Percentiles rank a stretch among this genome's conserved stretches.
These are phyloP conservation scores for Platycheirus albimanus DNA, from an alignment of 2,888 invertebrate species.

Conservation along the genomic window DNA sequence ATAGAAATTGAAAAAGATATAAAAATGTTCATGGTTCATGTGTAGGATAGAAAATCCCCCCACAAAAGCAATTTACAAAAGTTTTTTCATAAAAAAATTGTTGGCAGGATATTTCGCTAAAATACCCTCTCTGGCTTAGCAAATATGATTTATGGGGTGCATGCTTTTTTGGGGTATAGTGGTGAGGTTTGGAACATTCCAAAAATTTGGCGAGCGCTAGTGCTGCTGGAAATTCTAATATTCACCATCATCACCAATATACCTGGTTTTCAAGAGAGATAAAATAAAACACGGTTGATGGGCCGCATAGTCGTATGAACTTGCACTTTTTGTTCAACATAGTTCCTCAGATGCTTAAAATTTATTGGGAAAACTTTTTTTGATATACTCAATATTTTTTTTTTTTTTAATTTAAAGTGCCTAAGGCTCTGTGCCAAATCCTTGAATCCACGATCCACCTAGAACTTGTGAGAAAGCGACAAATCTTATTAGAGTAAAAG, in stretches of 20 bases:
- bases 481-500: too few relatives aligned
- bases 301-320: too few relatives aligned
- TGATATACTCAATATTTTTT: too few relatives aligned
- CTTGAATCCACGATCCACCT: too few relatives aligned
- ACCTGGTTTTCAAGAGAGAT: constrained; percentile 8
- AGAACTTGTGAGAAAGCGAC: too few relatives aligned
- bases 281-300: neutral
- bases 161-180: constrained; percentile 37
- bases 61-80: constrained; percentile 81
- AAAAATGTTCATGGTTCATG: too few relatives aligned
- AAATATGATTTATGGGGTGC: constrained; percentile 53
- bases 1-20: neutral
- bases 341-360: too few relatives aligned
- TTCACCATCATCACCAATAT: constrained; percentile 28
- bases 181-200: constrained; percentile 4
- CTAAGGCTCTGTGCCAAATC: too few relatives aligned
- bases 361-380: too few relatives aligned
- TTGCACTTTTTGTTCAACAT: too few relatives aligned
- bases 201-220: constrained; percentile 7
- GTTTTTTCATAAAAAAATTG: constrained; percentile 81
- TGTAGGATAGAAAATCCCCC: constrained; percentile 71
- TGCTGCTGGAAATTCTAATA: constrained; percentile 28
- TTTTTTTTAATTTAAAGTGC: too few relatives aligned
- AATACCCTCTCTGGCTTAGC: constrained; percentile 75
- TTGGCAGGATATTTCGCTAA: constrained; percentile 82